phyloP scores from a whole-genome alignment of 2,797 vertebrate species.

The Hafferia zeledoni region DNA sequence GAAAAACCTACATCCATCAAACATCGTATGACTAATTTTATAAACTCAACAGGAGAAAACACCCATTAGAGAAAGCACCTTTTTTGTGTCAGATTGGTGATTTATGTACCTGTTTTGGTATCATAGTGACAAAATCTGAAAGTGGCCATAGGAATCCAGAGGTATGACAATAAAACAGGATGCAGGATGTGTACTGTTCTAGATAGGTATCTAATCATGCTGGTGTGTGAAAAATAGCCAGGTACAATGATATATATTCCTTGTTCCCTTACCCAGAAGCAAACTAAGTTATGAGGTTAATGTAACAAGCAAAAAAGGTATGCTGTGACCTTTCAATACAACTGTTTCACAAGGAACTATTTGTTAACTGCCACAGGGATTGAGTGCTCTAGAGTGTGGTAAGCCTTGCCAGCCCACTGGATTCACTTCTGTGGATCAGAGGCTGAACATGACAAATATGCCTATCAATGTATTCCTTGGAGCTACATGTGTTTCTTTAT shows the following conservation, averaged over 20 bases:
- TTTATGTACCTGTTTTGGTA: background rate
- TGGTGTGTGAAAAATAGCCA: slow-evolving; percentile 1
- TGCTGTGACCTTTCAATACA: slow-evolving; percentile 32
- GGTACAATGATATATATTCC: background rate
- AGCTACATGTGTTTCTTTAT: slow-evolving; percentile 23
- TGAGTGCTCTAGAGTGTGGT: slow-evolving; percentile 30
- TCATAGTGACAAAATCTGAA: background rate
- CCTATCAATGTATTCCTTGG: slow-evolving; percentile 19
- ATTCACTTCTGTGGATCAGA: background rate
- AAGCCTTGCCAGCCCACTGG: slow-evolving; percentile 10
- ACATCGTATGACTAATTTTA: background rate
- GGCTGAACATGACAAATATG: slow-evolving; percentile 44
- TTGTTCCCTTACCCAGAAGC: slow-evolving; percentile 6
- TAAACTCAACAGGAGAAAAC: background rate
- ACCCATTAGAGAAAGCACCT: background rate
- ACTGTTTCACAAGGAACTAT: slow-evolving; percentile 33
- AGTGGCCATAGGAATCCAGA: background rate
- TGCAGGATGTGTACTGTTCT: rapidly evolving
- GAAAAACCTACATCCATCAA: background rate
- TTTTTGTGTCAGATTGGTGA: background rate
- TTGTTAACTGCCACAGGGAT: slow-evolving; percentile 51
- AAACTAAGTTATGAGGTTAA: slow-evolving; percentile 28
- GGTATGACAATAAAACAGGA: background rate
- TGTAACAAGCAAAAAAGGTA: background rate
- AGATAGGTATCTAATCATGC: background rate